Percentiles rank a stretch among this genome's conserved stretches.
phyloP scores from a whole-genome alignment of 2,888 invertebrate genomes.

The Rhyacophila evoluta region DNA sequence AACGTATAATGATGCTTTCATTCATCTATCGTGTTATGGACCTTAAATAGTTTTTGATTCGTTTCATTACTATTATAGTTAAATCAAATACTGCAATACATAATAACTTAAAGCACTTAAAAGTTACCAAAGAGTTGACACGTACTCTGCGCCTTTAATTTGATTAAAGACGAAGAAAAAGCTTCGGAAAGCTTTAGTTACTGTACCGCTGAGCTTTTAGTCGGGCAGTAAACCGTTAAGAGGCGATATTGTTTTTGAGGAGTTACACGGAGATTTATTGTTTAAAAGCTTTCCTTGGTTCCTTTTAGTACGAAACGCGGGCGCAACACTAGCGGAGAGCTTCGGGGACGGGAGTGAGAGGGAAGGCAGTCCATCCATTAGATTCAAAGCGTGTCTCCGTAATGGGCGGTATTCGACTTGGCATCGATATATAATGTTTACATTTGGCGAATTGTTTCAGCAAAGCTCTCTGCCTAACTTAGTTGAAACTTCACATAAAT shows the following conservation, averaged over 20 bases:
- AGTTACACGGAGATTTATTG: constrained; percentile 53
- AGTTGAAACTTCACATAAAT: too few relatives aligned
- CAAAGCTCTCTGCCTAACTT: not conserved
- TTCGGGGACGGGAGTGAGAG: not conserved
- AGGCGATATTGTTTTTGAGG: constrained; percentile 35
- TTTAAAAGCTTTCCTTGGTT: constrained; percentile 55
- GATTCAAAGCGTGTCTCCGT: constrained; percentile 34
- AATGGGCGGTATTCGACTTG: constrained; percentile 42
- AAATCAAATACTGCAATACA: too few relatives aligned
- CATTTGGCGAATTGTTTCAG: constrained; percentile 5
- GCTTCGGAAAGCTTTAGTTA: not conserved
- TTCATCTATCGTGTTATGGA: too few relatives aligned
- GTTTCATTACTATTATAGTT: too few relatives aligned
- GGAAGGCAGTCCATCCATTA: constrained; percentile 9
- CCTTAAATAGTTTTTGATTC: too few relatives aligned
- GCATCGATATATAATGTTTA: constrained; percentile 27
- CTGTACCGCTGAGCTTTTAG: constrained; percentile 10
- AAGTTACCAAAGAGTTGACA: too few relatives aligned
- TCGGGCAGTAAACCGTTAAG: constrained; percentile 24
- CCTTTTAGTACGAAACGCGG: constrained; percentile 50
- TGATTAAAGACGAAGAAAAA: not conserved
- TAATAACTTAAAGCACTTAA: too few relatives aligned
- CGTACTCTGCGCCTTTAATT: not conserved
- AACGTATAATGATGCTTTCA: too few relatives aligned
- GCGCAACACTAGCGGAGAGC: not conserved